Conservation (phyloP, 2,113 vertebrate genomes). For the Campylorhamphus procurvoides region DNA sequence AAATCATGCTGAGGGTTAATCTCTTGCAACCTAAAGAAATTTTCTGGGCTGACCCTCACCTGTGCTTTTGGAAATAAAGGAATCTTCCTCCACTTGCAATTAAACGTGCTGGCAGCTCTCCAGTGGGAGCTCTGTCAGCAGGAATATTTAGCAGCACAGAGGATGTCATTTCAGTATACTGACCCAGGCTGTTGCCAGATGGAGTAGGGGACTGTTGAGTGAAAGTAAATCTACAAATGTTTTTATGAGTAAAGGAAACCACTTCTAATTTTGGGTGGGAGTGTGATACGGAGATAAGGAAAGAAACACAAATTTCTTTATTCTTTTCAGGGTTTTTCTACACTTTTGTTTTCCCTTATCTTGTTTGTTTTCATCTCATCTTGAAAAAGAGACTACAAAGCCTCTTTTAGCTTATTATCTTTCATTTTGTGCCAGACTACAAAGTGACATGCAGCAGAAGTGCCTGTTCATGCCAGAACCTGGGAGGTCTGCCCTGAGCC, state of each 20-base stretch:
- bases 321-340: neutral
- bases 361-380: neutral
- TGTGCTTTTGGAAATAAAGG: conserved; percentile 32
- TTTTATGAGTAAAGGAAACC: neutral
- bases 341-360: neutral
- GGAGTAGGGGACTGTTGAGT: neutral
- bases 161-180: neutral
- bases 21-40: neutral
- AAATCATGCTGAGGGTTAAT: neutral
- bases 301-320: neutral
- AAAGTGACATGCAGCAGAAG: neutral
- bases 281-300: neutral
- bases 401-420: neutral
- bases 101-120: conserved; percentile 23
- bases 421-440: neutral
- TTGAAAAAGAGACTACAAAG: neutral
- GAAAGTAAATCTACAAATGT: neutral
- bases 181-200: conserved; percentile 6
- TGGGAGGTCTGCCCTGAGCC: neutral
- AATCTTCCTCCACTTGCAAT: conserved; percentile 32
- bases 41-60: conserved; percentile 17
- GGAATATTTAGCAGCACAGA: neutral
- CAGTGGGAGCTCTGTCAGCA: neutral
- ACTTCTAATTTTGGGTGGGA: neutral
- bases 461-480: neutral